Percentiles rank a stretch among this genome's conserved stretches.
These are phyloP conservation scores for Myanophis thanlyinensis DNA, from an alignment of 2,113 vertebrate species.

Conservation along the genomic window DNA sequence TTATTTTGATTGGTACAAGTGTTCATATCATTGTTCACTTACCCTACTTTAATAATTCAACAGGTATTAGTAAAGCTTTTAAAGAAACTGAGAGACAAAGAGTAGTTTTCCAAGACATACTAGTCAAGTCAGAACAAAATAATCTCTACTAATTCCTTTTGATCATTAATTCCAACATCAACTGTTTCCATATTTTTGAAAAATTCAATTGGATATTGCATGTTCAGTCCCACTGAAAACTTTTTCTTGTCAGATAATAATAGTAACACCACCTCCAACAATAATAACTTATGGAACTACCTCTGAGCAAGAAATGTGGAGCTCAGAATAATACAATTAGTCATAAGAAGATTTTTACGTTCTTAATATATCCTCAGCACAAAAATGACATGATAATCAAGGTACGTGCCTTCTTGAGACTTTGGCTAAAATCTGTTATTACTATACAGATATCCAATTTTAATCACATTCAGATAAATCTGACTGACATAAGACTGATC, in stretches of 20 bases:
- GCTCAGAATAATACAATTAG: constrained; percentile 4
- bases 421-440: not conserved
- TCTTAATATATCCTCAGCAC: not conserved
- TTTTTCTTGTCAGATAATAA: not conserved
- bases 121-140: not conserved
- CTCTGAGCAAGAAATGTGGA: not conserved
- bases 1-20: not conserved
- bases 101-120: not conserved
- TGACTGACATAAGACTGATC: not conserved
- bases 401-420: not conserved
- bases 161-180: not conserved
- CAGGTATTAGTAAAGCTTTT: not conserved
- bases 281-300: not conserved
- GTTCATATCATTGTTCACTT: not conserved
- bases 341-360: not conserved
- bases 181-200: not conserved
- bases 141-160: too few species aligned
- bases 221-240: not conserved
- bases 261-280: not conserved
- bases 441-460: not conserved
- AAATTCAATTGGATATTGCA: not conserved
- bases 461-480: not conserved
- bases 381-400: not conserved
- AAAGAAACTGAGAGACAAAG: not conserved
- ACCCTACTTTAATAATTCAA: not conserved